Conservation (phyloP, 2,888 invertebrate species). For the Pheosia gnoma region DNA sequence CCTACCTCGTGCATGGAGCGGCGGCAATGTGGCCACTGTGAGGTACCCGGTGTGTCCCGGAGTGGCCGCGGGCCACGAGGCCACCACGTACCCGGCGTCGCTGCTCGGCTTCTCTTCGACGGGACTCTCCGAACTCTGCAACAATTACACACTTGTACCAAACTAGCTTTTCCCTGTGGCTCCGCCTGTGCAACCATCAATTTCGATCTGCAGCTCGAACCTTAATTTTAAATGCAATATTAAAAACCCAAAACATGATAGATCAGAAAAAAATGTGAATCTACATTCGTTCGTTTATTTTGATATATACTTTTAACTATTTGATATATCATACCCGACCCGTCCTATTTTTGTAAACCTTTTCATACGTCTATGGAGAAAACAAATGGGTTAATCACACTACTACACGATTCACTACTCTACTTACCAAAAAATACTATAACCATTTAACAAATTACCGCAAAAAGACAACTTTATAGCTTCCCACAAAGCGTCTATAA, state of each 20-base stretch:
- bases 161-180: too few relatives aligned
- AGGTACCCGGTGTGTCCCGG: constrained; percentile 99
- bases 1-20: constrained; percentile 79
- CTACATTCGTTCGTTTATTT: too few relatives aligned
- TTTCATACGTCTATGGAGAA: too few relatives aligned
- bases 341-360: too few relatives aligned
- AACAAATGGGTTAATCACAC: neutral
- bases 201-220: too few relatives aligned
- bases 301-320: too few relatives aligned
- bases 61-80: constrained; percentile 87
- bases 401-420: neutral
- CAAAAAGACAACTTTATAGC: constrained; percentile 3
- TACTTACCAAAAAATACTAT: neutral
- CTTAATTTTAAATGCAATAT: too few relatives aligned
- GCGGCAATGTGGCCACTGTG: constrained; percentile 95
- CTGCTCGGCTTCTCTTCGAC: constrained; percentile 75
- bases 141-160: constrained; percentile 2
- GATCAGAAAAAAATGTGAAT: too few relatives aligned
- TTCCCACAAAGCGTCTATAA: neutral
- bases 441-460: constrained; percentile 1
- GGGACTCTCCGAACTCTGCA: constrained; percentile 71
- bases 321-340: too few relatives aligned
- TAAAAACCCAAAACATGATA: too few relatives aligned
- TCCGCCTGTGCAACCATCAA: too few relatives aligned
- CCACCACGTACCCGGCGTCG: constrained; percentile 86